Evolutionary conservation across 2,888 invertebrate species (phyloP), one percentile per base, ranked within the genome.

Genomic region (Synanthedon vespiformis): DNA sequence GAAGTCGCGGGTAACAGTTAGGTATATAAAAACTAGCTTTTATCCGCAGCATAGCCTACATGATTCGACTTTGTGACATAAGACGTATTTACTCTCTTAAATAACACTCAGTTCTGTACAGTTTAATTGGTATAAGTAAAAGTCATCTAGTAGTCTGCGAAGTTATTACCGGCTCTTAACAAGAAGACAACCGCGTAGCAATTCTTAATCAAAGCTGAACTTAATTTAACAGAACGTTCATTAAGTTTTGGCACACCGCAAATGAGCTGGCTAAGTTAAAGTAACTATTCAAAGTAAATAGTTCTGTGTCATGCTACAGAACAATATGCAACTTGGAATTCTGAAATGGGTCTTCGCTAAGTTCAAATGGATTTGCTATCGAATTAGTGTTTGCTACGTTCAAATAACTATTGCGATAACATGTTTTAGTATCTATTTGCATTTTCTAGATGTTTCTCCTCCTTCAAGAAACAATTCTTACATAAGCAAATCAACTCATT

Each of bases 231-330:
- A 5, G 5, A 76, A 73, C 67, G 68, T 68, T 71, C 68, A 69
- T 74, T 76, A 69, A 74, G 64, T 71, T 64, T 34, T 56, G 64
- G 61, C 54, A 50, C 67, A 49, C 67, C 70, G 61, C 69, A 72
- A 77, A 78, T 76, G 72, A 75, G 71, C 66, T 67, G 61, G 64
- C 60, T 60, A 68, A 72, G 62, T 76, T 74, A 56, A 56, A 65
- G 60, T 64, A 75, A 74, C 67, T 71, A 72, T 67, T 65, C 59
- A 60, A 66, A 65, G 67, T 67, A 72, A 66, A 73, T 72, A 70
- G 70, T 71, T 72, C 62, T 58, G 56, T 63, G 67, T 66, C 70
- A 65, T 63, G 63, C 61, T 61, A 56, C 55, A 56, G 60, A 57
- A 54, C 52, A 56, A 22, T 48, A 22, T 48, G 48, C 22, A 48